A percentile compares a stretch with the other conserved stretches of the same genome.
phyloP scores from a whole-genome alignment of 2,797 vertebrate genomes.

The Typhlichthys subterraneus region DNA sequence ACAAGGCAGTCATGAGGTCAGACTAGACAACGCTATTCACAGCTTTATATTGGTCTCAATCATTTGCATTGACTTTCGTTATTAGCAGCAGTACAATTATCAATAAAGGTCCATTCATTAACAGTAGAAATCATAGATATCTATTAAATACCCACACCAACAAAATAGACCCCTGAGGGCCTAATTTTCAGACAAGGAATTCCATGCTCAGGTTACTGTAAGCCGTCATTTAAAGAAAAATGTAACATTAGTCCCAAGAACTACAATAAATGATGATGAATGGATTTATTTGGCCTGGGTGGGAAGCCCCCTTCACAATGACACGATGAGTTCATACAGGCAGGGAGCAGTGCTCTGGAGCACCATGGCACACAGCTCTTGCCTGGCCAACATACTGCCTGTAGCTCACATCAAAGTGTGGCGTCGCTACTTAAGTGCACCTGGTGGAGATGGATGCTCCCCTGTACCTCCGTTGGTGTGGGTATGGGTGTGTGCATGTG shows the following conservation, averaged over 20 bases:
- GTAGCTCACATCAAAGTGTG: constrained; percentile 83
- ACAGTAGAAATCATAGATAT: constrained; percentile 9
- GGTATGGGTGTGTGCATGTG: constrained; percentile 5
- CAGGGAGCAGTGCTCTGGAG: constrained; percentile 50
- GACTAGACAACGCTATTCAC: background rate
- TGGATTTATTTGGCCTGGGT: constrained; percentile 86
- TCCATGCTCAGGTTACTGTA: background rate
- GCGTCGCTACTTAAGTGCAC: constrained; percentile 90
- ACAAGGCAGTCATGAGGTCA: background rate
- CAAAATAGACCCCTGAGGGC: background rate
- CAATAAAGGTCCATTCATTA: background rate
- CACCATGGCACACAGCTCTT: constrained; percentile 84
- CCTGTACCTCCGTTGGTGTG: constrained; percentile 4
- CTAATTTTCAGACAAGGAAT: background rate
- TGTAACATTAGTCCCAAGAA: too few species aligned
- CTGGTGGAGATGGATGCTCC: constrained; percentile 19
- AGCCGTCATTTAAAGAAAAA: too few species aligned
- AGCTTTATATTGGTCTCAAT: background rate
- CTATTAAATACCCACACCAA: background rate
- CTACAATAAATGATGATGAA: constrained; percentile 63
- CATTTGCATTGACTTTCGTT: background rate
- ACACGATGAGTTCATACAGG: constrained; percentile 89
- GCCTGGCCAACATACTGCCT: constrained; percentile 74
- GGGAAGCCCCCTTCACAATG: constrained; percentile 73
- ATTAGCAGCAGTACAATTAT: background rate